Conservation (phyloP, 2,888 invertebrate species). For the Monoplex corrugatus region DNA sequence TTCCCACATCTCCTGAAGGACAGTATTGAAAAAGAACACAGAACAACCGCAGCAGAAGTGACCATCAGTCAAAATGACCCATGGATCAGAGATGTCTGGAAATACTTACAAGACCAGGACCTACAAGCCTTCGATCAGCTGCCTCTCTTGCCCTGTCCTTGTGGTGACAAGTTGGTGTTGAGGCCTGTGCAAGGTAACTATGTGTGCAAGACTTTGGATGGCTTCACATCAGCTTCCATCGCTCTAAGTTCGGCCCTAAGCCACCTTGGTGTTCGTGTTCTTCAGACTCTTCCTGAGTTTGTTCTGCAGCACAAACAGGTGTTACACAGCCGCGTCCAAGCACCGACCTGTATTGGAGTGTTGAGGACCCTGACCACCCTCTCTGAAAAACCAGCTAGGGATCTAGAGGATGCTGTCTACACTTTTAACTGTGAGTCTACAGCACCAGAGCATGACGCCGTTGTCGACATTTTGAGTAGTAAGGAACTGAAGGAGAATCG, state of each 20-base stretch:
- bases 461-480: not conserved
- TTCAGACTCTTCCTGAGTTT: constrained; percentile 32
- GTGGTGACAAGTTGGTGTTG: not conserved
- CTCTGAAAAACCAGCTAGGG: not conserved
- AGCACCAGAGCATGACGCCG: not conserved
- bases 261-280: not conserved
- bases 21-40: not conserved
- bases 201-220: constrained; percentile 8
- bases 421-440: constrained; percentile 31
- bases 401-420: not conserved
- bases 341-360: constrained; percentile 42
- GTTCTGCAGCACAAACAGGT: constrained; percentile 4
- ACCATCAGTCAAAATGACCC: not conserved
- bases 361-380: constrained; percentile 39
- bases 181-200: constrained; percentile 14
- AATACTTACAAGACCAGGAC: not conserved
- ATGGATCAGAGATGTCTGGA: constrained; percentile 27
- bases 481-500: not conserved
- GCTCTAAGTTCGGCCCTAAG: not conserved
- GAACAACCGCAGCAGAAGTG: not conserved
- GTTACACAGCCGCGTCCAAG: constrained; percentile 36
- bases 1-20: not conserved
- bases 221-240: constrained; percentile 11
- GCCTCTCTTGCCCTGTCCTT: constrained; percentile 26
- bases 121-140: not conserved